These are phyloP conservation scores for Arctocebus calabarensis DNA, from an alignment of 2,797 vertebrate genomes.

Conservation along the genomic window DNA sequence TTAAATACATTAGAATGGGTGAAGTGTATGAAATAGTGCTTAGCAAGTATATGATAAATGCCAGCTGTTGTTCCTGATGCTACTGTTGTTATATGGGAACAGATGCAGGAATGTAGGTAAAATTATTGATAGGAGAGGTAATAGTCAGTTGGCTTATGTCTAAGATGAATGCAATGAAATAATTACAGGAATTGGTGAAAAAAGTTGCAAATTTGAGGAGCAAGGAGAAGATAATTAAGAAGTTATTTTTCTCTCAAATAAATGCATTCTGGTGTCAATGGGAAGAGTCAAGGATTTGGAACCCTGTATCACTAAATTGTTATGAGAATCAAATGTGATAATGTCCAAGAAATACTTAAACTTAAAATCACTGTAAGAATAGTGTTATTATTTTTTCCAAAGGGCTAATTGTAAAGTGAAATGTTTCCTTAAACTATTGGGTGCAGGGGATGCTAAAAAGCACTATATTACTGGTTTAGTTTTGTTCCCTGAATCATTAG, in stretches of 20 bases:
- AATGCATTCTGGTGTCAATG: constrained; percentile 3
- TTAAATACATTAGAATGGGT: not conserved
- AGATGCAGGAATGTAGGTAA: not conserved
- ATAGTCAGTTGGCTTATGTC: not conserved
- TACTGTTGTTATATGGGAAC: not conserved
- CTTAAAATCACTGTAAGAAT: not conserved
- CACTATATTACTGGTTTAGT: not conserved
- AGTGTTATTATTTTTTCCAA: not conserved
- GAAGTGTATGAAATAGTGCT: not conserved
- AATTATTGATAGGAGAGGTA: not conserved
- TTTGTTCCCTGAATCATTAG: constrained; percentile 9
- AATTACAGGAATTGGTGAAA: not conserved
- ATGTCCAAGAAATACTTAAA: constrained; percentile 22
- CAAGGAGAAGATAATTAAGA: not conserved
- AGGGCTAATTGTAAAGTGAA: constrained; percentile 31
- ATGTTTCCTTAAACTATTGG: constrained; percentile 39
- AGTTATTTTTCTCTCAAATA: not conserved
- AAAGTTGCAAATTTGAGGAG: not conserved
- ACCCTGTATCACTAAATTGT: not conserved
- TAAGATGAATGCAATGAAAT: not conserved
- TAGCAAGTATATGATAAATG: not conserved
- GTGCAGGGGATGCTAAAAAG: not conserved
- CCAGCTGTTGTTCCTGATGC: not conserved
- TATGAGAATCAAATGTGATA: constrained; percentile 6
- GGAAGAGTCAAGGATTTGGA: not conserved